Evolutionary conservation across 2,113 vertebrate species (phyloP).

Genomic region (Monopterus albus): DNA sequence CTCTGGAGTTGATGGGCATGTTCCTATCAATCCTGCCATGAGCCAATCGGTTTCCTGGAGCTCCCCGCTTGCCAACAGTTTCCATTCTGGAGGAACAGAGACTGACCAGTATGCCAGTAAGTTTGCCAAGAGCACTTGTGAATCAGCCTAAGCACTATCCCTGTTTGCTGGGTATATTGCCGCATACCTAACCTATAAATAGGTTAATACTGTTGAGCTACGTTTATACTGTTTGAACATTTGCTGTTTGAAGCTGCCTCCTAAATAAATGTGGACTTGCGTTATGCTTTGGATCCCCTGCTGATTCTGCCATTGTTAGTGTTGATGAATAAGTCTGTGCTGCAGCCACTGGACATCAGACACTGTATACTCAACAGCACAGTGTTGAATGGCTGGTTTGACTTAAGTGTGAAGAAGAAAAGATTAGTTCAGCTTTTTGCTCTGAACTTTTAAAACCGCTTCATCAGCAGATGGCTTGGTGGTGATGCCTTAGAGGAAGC

Average conservation of each 20-base stretch:
- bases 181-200: background rate
- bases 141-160: background rate
- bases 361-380: background rate
- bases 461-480: conserved; percentile 28
- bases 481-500: background rate
- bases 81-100: conserved; percentile 48
- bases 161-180: background rate
- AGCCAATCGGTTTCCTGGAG: conserved; percentile 70
- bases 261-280: background rate
- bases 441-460: background rate
- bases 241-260: background rate
- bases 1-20: conserved; percentile 23
- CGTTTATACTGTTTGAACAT: too few relatives aligned
- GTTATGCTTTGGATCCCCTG: background rate
- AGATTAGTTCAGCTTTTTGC: background rate
- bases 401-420: background rate
- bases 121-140: conserved; percentile 19
- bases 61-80: conserved; percentile 47
- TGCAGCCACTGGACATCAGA: background rate
- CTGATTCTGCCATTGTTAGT: background rate
- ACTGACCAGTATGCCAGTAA: conserved; percentile 60
- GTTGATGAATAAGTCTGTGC: background rate
- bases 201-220: too few relatives aligned
- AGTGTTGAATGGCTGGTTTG: conserved; percentile 1
- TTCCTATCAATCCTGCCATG: conserved; percentile 37